A percentile compares a stretch with the other conserved stretches of the same genome.
These are phyloP conservation scores for Malthinus flaveolus DNA, from an alignment of 2,888 invertebrate genomes.

Conservation along the genomic window DNA sequence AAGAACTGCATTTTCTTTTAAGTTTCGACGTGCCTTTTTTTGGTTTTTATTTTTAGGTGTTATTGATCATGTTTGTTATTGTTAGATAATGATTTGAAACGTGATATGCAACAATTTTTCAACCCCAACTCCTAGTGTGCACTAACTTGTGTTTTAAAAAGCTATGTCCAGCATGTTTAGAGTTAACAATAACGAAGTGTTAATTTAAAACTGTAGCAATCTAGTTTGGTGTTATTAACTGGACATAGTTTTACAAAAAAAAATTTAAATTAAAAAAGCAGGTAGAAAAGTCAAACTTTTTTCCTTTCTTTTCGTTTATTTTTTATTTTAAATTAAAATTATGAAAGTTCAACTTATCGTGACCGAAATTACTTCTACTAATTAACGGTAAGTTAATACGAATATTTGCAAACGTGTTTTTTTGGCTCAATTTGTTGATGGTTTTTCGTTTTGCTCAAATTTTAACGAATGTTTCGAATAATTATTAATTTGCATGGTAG, in stretches of 20 bases:
- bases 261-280: slow-evolving; percentile 31
- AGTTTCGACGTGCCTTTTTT: neutral
- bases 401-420: slow-evolving; percentile 28
- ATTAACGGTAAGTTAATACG: slow-evolving; percentile 43
- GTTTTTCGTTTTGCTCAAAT: slow-evolving; percentile 17
- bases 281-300: slow-evolving; percentile 37
- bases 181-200: too few relatives aligned
- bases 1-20: too few relatives aligned
- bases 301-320: neutral
- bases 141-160: slow-evolving; percentile 19
- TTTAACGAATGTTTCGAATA: slow-evolving; percentile 17
- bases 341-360: slow-evolving; percentile 29
- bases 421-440: slow-evolving; percentile 18
- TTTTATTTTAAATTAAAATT: slow-evolving; percentile 20
- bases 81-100: slow-evolving; percentile 15
- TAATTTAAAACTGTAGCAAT: too few relatives aligned
- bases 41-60: slow-evolving; percentile 12
- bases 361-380: slow-evolving; percentile 34
- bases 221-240: slow-evolving; percentile 6
- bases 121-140: slow-evolving; percentile 16
- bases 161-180: slow-evolving; percentile 13
- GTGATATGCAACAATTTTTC: slow-evolving; percentile 6
- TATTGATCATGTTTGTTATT: slow-evolving; percentile 16
- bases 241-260: slow-evolving; percentile 26
- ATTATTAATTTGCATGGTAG: slow-evolving; percentile 21